Percentiles rank a stretch among this genome's conserved stretches.
Evolutionary conservation across 2,113 vertebrate species (phyloP).

Genomic region (Aleadryas rufinucha): DNA sequence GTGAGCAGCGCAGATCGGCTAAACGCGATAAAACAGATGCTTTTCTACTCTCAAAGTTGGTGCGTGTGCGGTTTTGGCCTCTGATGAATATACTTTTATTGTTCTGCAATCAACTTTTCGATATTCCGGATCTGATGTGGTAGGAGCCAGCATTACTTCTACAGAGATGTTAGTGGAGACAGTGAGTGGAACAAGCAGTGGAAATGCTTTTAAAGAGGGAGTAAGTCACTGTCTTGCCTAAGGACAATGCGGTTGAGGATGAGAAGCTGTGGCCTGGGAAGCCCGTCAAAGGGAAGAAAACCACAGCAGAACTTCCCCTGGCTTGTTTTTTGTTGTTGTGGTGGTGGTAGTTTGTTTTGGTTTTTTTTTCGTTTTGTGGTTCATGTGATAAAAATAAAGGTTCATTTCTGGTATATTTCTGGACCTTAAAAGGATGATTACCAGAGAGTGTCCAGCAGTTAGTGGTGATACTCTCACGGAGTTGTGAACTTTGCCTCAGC

Average conservation of each 20-base stretch:
- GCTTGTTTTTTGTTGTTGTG: not conserved
- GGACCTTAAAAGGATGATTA: not conserved
- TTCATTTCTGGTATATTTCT: not conserved
- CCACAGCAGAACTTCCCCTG: not conserved
- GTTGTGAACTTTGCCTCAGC: not conserved
- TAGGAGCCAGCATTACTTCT: not conserved
- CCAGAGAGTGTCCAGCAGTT: not conserved
- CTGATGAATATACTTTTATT: not conserved
- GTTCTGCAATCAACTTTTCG: not conserved
- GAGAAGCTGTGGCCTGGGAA: conserved; percentile 3
- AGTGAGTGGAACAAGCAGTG: not conserved
- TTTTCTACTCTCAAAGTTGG: not conserved
- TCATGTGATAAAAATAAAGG: not conserved
- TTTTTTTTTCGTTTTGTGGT: not conserved
- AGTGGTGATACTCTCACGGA: not conserved
- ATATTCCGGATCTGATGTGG: not conserved
- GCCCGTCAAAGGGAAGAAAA: not conserved
- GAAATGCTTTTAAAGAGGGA: conserved; percentile 21
- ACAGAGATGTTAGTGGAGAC: not conserved
- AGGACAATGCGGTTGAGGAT: not conserved
- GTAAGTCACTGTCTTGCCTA: conserved; percentile 29
- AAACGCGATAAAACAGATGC: not conserved
- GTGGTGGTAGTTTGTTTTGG: not conserved
- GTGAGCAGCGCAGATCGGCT: not conserved
- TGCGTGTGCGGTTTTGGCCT: not conserved